Conservation (phyloP, 1,140 invertebrate species). For the Melitaea cinxia region DNA sequence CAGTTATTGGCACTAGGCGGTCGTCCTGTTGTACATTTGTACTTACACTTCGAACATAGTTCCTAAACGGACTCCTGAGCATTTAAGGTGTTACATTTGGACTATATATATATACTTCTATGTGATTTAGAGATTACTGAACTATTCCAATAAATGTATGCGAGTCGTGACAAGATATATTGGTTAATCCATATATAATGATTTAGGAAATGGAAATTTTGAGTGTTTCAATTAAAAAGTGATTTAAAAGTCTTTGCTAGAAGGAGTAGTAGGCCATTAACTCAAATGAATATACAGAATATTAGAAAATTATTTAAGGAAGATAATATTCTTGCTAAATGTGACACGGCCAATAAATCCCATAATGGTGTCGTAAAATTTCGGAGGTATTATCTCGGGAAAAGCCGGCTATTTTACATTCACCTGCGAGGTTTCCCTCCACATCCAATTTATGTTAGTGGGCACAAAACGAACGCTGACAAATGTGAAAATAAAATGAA, state of each 20-base stretch:
- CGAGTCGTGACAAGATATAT: too few relatives aligned
- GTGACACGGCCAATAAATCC: conserved; percentile 78
- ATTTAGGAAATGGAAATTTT: too few relatives aligned
- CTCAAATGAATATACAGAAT: conserved; percentile 4
- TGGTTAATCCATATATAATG: too few relatives aligned
- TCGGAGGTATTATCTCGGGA: conserved; percentile 78
- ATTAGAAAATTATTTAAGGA: conserved; percentile 52
- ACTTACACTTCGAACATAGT: conserved; percentile 29
- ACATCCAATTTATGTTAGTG: conserved; percentile 81
- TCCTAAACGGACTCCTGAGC: conserved; percentile 14
- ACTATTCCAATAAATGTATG: neutral
- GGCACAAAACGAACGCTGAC: conserved; percentile 81
- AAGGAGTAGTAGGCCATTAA: neutral
- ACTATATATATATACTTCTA: neutral
- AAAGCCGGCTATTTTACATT: conserved; percentile 80
- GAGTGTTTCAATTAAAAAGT: neutral
- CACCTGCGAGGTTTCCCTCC: conserved; percentile 79
- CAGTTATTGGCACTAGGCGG: conserved; percentile 67
- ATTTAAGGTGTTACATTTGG: conserved; percentile 21
- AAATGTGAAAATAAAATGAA: conserved; percentile 81
- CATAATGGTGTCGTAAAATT: conserved; percentile 80
- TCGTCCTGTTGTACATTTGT: conserved; percentile 33
- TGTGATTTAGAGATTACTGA: neutral
- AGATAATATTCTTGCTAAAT: conserved; percentile 70
- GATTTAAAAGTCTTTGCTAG: conserved; percentile 10